Base-by-base conservation (phyloP, 2,888 invertebrate species). In the Chirona hameri region DNA sequence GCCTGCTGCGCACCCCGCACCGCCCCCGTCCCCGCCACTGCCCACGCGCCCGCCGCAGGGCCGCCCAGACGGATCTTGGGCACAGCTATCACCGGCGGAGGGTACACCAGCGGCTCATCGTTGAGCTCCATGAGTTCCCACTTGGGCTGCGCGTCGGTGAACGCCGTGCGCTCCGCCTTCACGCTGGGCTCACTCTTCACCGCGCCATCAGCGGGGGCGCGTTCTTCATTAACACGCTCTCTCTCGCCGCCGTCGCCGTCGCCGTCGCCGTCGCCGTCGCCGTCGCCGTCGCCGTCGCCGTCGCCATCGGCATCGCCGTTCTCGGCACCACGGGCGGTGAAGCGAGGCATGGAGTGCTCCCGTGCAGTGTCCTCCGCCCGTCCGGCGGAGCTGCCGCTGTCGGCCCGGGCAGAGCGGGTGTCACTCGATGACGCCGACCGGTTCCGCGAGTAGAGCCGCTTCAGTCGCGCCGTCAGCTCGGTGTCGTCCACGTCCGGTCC, bases 1-100 rank as follows among this genome's bases (percentile, higher is more conserved):
- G 87, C 87, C 72, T 89, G 88, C 85, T 85, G 86, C 46, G 85
- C 86, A 39, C 87, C 86, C 82, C 85, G 85, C 55, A 84, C 84
- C 7, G 82, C 82, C 39, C 39, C 39, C 39, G 52, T 65, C 60
- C 60, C 79, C 24, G 39, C 52, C 10, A 14, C n/a, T 9, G 29
- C 29, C 12, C 69, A 15, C 14, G 18, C 29, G 18, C 27, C 24
- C 14, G 12, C 9, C 21, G 76, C 39, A 18, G 24, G 9, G 76
- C 76, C 76, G 24, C 76, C 76, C 39, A 76, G 46, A 7, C 76
- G 76, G 21, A 76, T 76, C 31, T 76, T 76, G 12, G 76, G 76
- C 76, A 76, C 76, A 24, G 21, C 39, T 21, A 76, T 76, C 76
- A 46, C 27, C 27, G 76, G 76, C 21, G 76, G 76, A 0, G 76